Evolutionary conservation across 2,797 vertebrate genomes (phyloP), one percentile per base, ranked within the genome.

Genomic region (Perodicticus potto): DNA sequence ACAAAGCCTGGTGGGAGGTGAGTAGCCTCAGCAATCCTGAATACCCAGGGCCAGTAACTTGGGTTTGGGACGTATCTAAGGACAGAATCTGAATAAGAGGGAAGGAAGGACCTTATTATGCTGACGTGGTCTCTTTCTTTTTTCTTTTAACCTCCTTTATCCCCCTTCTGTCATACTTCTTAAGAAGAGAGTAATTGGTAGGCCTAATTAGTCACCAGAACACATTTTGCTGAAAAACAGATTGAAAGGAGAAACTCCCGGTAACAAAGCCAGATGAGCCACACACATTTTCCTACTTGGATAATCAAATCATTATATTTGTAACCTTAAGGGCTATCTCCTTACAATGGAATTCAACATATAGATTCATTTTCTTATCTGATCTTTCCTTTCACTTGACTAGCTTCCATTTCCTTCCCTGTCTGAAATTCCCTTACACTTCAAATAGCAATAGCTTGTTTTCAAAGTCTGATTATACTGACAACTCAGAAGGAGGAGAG

Each of bases 341-440:
- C 94, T 97, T 98, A 97, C 61, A 97, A 76, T 91, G 94, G 72
- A 97, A 98, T 98, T 97, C 97, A 98, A 97, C 94, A 97, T 96
- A 97, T 73, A 97, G 87, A 97, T 98, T 98, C 96, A 97, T 98
- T 98, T 98, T 97, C 91, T 98, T 98, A 98, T 97, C 97, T 97
- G 94, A 97, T 98, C 83, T 95, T 97, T 96, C 81, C 95, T 45
- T 93, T 96, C 76, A 97, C 89, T 98, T 95, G 77, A 97, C 97
- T 96, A 96, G 29, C 86, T 98, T 97, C 82, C 93, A 94, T 97
- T 98, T 97, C 94, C 95, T 98, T 57, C 45, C 72, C 17, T 96
- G 80, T 98, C 98, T 98, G 96, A 97, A 98, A 95, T 97, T 97
- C 96, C 57, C 77, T 97, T 97, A 84, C 97, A 97, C 97, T 98